A percentile compares a stretch with the other conserved stretches of the same genome.
These are phyloP conservation scores for Hypanus sabinus DNA, from an alignment of 2,113 vertebrate genomes.

Conservation along the genomic window DNA sequence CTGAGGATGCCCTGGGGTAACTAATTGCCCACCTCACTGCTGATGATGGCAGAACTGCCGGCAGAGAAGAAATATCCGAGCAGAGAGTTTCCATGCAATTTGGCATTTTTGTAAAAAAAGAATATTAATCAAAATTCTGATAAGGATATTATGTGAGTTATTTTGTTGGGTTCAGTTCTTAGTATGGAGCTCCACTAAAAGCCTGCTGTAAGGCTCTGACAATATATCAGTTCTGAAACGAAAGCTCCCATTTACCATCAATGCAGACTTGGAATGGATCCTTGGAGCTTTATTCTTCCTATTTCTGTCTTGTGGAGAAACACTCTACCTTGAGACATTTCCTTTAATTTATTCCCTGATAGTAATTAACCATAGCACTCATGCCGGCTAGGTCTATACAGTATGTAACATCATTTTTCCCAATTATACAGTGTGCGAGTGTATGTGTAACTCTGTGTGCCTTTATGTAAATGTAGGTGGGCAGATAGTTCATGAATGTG, in stretches of 20 bases:
- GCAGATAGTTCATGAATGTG: neutral
- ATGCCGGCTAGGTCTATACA: constrained; percentile 46
- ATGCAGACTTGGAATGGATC: neutral
- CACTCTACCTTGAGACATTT: constrained; percentile 33
- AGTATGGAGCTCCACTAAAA: neutral
- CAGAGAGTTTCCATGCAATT: neutral
- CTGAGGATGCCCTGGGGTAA: neutral
- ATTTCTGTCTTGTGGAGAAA: constrained; percentile 12
- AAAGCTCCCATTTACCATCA: neutral
- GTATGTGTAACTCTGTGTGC: neutral
- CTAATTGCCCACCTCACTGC: neutral
- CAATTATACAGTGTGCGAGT: constrained; percentile 34
- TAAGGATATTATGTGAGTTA: neutral
- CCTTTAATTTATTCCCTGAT: constrained; percentile 34
- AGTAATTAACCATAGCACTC: constrained; percentile 44
- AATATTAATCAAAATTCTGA: constrained; percentile 13
- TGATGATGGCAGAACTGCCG: neutral
- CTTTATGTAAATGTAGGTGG: neutral
- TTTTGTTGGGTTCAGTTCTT: neutral
- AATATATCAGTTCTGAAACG: neutral
- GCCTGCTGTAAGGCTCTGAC: neutral
- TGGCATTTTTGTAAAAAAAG: neutral
- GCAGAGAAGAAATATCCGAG: neutral
- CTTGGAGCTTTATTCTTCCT: neutral
- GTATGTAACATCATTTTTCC: constrained; percentile 41